Conservation (phyloP, 2,113 vertebrate species). For the Bos indicus region DNA sequence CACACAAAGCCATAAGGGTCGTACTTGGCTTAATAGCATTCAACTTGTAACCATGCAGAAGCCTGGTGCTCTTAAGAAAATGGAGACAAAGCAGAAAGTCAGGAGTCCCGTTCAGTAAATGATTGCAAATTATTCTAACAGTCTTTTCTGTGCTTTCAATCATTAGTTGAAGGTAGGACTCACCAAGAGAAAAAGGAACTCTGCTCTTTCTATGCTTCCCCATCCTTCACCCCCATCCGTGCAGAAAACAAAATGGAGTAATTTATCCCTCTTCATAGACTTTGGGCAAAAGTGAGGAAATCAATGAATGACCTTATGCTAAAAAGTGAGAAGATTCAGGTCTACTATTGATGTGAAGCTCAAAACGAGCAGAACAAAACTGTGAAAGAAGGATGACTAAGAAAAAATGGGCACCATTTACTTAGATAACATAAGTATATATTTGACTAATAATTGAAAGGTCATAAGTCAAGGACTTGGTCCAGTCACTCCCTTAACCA, state of each 20-base stretch:
- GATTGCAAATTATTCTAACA: neutral
- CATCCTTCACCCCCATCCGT: fast-evolving
- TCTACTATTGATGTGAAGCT: neutral
- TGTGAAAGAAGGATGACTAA: neutral
- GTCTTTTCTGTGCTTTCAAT: neutral
- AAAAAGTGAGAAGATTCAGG: neutral
- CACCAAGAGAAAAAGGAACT: neutral
- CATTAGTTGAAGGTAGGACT: neutral
- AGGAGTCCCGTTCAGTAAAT: neutral
- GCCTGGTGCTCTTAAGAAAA: slow-evolving; percentile 17
- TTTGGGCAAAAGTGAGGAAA: neutral
- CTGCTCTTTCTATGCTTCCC: neutral
- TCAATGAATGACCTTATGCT: neutral
- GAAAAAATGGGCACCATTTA: neutral
- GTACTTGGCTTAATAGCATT: neutral
- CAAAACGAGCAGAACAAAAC: neutral
- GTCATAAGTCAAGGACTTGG: neutral
- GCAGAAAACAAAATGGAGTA: neutral
- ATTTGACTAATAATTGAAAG: neutral
- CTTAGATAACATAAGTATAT: neutral
- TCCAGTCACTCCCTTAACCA: neutral
- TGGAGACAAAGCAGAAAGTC: slow-evolving; percentile 44
- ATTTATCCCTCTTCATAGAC: neutral
- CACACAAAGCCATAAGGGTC: neutral
- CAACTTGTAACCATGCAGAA: neutral